These are phyloP conservation scores for Eurystomus glaucurus DNA, from an alignment of 2,797 vertebrate species.

Conservation along the genomic window DNA sequence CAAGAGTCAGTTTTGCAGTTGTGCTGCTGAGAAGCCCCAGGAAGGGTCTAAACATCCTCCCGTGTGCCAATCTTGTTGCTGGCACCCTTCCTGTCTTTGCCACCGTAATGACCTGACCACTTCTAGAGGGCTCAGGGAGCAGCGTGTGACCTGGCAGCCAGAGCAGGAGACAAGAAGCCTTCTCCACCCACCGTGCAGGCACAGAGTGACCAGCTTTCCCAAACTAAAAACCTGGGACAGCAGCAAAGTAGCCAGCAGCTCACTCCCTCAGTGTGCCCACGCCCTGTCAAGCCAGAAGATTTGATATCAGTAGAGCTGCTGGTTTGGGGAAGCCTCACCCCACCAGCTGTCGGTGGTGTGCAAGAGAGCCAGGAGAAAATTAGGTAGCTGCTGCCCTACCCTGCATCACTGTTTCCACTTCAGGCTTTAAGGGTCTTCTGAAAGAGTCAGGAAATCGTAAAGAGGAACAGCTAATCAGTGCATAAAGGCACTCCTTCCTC, in stretches of 20 bases:
- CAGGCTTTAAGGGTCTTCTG: not conserved
- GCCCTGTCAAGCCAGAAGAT: not conserved
- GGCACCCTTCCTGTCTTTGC: not conserved
- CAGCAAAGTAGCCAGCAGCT: not conserved
- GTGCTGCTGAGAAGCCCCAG: not conserved
- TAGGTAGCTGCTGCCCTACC: not conserved
- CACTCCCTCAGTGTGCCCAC: rapidly evolving
- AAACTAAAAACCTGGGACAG: not conserved
- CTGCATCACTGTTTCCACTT: constrained; percentile 40
- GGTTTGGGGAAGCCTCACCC: not conserved
- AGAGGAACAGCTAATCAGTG: not conserved
- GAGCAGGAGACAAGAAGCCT: not conserved
- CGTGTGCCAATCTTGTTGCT: not conserved
- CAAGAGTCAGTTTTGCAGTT: not conserved
- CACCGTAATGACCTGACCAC: not conserved
- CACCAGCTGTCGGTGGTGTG: not conserved
- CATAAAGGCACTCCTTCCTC: not conserved
- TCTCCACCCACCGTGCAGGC: not conserved
- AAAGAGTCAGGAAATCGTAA: not conserved
- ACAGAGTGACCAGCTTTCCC: not conserved
- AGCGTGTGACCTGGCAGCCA: not conserved
- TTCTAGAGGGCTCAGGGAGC: not conserved
- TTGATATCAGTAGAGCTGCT: not conserved
- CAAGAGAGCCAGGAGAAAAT: constrained; percentile 32
- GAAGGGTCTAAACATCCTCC: not conserved